Percentiles rank a stretch among this genome's conserved stretches.
phyloP scores from a whole-genome alignment of 1,140 invertebrate species.

The Drosophila orena region DNA sequence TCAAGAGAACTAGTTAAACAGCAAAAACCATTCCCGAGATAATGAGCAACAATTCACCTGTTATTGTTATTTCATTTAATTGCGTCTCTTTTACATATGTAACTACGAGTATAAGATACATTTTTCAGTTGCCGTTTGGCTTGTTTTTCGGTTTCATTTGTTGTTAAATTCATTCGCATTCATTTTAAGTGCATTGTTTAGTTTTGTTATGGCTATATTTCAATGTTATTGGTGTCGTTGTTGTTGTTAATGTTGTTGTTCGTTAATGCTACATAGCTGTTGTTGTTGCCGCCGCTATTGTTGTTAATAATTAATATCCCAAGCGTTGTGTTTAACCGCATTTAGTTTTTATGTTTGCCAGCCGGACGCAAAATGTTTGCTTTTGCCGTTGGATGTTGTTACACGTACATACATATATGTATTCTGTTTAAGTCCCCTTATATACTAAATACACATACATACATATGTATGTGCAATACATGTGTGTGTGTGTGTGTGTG shows the following conservation, averaged over 20 bases:
- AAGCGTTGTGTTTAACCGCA: constrained; percentile 29
- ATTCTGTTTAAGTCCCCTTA: constrained; percentile 11
- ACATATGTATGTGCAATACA: no score
- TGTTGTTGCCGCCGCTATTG: constrained; percentile 38
- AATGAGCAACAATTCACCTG: constrained; percentile 36
- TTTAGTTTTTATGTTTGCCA: constrained; percentile 29
- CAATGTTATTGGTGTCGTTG: constrained; percentile 12
- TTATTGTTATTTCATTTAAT: constrained; percentile 18
- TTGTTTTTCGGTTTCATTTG: constrained; percentile 8
- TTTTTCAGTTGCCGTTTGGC: constrained; percentile 17
- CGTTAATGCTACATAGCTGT: constrained; percentile 41
- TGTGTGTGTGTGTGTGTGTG: no score
- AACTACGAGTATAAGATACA: no score
- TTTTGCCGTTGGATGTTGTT: constrained; percentile 38
- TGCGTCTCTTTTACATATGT: constrained; percentile 3
- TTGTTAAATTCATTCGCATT: constrained; percentile 5
- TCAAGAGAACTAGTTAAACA: background rate
- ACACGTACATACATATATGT: no score
- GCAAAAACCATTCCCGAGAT: constrained; percentile 18
- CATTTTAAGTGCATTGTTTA: constrained; percentile 22
- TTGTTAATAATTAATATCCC: constrained; percentile 23
- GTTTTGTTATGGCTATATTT: constrained; percentile 30
- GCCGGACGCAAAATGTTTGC: constrained; percentile 30
- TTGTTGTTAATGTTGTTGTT: constrained; percentile 26
- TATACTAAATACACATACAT: background rate